Base-by-base conservation (phyloP, 2,113 vertebrate species). In the Sylvicapra grimmia region DNA sequence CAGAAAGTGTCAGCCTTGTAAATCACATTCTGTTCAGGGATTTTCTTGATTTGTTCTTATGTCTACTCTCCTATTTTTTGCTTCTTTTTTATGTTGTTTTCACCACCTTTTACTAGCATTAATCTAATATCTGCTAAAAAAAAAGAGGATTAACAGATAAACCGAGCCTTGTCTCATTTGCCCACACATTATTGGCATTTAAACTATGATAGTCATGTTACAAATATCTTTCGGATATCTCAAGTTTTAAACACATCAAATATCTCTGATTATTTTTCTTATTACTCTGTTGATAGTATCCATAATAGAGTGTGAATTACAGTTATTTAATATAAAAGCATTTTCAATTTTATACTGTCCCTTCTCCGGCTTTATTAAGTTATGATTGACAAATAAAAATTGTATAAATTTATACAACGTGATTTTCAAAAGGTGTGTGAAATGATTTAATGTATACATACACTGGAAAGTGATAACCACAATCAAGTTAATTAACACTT, bases 201-300 rank as follows among this genome's bases (percentile, higher is more conserved):
- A 86, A 61, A 85, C 54, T 31, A 59, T 59, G 29, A 82, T 88
- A 88, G 47, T 21, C 29, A 77, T 65, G 12, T 93, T 89, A 31
- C 56, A 96, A 58, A 75, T 93, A 87, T 96, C 15, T 95, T 58
- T 95, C 72, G 18, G 11, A 94, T 96, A n/a, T 86, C 40, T 31
- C 51, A 61, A 93, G 23, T 87, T 93, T 94, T 92, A 83, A 96
- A 14, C 7, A 33, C 14, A 25, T 36, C 68, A 88, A 94, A 36
- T 68, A 87, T 49, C 18, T 94, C 29, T 93, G 59, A 80, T 92
- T 56, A 86, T 86, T 88, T 96, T 96, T 92, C 12, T 8, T 5
- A 51, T 94, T 90, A 33, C 1, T 87, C 31, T 89, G 16, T 82
- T 82, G n/a, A 33, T 82, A 82, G 10, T 94, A 89, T 80, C 63